A percentile compares a stretch with the other conserved stretches of the same genome.
Evolutionary conservation across 2,888 invertebrate species (phyloP).

Genomic region (Julus scandinavius): DNA sequence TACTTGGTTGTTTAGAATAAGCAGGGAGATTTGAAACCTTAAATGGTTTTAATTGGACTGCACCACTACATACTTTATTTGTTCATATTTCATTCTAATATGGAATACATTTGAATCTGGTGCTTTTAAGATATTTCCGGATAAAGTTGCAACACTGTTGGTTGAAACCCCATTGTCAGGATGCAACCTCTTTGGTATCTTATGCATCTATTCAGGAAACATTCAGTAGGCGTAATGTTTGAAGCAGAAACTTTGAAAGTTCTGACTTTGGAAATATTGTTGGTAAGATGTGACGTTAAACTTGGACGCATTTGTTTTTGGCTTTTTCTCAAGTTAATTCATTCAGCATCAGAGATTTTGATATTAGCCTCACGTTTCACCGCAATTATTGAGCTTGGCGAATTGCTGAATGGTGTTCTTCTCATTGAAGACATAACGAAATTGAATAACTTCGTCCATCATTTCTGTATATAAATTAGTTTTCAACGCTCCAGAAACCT

Average conservation of each 20-base stretch:
- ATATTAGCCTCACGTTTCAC: not conserved
- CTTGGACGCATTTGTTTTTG: not conserved
- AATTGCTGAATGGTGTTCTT: not conserved
- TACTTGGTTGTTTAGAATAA: no score
- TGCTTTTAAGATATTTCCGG: not conserved
- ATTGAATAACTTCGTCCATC: not conserved
- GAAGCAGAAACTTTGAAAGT: not conserved
- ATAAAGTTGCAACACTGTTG: not conserved
- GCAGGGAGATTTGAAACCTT: no score
- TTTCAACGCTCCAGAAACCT: not conserved
- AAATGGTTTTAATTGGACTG: no score
- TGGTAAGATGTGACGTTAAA: not conserved
- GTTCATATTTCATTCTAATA: not conserved
- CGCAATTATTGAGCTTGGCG: not conserved
- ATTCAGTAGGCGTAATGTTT: not conserved
- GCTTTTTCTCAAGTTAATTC: not conserved
- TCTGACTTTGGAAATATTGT: not conserved
- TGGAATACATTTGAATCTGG: not conserved
- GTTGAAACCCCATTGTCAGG: not conserved
- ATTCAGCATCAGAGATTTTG: not conserved
- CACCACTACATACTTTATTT: no score
- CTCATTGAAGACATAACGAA: not conserved
- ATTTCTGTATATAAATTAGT: not conserved
- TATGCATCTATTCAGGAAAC: not conserved
- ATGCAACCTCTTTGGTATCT: not conserved